A percentile compares a stretch with the other conserved stretches of the same genome.
Conservation (phyloP, 2,113 vertebrate species). For the Arizona elegans region DNA sequence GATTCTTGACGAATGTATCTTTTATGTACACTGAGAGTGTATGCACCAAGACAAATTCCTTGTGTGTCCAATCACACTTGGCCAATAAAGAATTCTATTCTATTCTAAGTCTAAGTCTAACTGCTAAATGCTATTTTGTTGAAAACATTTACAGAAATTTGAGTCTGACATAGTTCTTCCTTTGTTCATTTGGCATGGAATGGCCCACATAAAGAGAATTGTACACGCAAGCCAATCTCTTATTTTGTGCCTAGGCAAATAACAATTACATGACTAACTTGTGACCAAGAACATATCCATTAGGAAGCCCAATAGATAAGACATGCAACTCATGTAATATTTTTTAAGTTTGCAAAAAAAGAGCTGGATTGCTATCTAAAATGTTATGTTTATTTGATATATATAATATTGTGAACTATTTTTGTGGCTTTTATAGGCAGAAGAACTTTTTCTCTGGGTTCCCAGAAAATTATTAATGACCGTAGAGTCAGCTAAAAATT, state of each 20-base stretch:
- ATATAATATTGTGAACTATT: neutral
- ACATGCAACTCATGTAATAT: neutral
- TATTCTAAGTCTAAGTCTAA: neutral
- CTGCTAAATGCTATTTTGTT: neutral
- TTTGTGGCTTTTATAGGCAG: constrained; percentile 74
- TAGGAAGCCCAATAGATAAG: neutral
- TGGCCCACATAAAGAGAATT: neutral
- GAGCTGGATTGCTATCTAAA: neutral
- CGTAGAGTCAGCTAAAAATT: constrained; percentile 94
- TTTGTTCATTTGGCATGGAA: neutral
- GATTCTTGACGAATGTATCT: no score
- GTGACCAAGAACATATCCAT: neutral
- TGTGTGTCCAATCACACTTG: no score
- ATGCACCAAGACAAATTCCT: no score
- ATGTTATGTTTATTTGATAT: neutral
- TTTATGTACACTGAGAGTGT: no score
- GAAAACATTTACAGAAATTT: neutral
- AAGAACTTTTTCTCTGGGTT: constrained; percentile 96
- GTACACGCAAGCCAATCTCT: neutral
- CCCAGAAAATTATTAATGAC: constrained; percentile 97
- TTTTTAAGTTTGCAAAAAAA: neutral
- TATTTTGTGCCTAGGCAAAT: neutral
- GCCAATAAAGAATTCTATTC: no score
- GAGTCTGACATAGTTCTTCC: neutral
- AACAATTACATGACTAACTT: neutral